Evolutionary conservation across 2,888 invertebrate genomes (phyloP), one percentile per base, ranked within the genome.

Genomic region (Drosophila ochracea): DNA sequence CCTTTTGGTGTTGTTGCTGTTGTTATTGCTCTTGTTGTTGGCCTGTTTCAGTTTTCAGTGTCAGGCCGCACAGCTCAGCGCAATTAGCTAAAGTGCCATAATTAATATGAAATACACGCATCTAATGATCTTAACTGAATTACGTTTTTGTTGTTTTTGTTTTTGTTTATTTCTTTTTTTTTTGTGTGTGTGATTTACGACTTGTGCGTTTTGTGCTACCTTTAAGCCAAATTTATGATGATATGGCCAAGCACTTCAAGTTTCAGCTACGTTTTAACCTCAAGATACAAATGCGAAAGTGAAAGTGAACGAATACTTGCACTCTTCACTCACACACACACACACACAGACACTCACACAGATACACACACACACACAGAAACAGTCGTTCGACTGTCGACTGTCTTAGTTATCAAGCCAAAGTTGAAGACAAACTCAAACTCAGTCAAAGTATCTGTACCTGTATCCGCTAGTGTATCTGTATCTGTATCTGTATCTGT

Each of bases 241-340:
- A 37, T 68, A 35, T 43, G 60, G 68, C 30, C 65, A 57, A 33
- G 60, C 61, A 65, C 68, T 67, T 69, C 55, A 54, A 54, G 39
- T 35, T 50, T 33, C 49, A 68, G 68, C 72, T 66, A 67, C 79
- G 62, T 60, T 63, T 64, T 70, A 76, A 65, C 70, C 76, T 69
- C 52, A 49, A 80, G 73, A 66, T 60, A 80, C 69, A 67, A 78
- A 76, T 74, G 76, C 80, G 84, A 85, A 85, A 89, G 85, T 89
- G 85, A 85, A 85, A 85, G 85, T 84, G 71, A 63, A 75, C 89
- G 61, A 82, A 70, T 75, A 84, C 77, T 85, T 80, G 74, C 79
- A 84, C 74, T 76, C 33, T n/a, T 33, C 43, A 31, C 60, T 64
- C 25, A 43, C 43, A 58, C 35, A 69, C 43, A 53, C 35, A 69